phyloP scores from a whole-genome alignment of 2,113 vertebrate species.

The Ginglymostoma cirratum region DNA sequence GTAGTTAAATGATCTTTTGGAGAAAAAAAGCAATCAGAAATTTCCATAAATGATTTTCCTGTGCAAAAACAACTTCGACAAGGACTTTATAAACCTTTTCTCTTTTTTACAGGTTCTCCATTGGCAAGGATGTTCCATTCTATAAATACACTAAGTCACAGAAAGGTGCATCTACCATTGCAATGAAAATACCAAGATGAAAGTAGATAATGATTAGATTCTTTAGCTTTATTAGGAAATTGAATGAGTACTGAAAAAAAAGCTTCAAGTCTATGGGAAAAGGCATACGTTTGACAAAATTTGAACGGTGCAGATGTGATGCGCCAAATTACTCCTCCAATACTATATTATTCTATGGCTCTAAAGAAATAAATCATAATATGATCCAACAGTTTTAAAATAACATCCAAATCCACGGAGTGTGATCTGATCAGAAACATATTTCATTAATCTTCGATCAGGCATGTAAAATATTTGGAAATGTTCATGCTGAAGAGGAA shows the following conservation, averaged over 20 bases:
- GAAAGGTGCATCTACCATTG: background rate
- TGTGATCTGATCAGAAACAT: background rate
- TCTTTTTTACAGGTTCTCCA: background rate
- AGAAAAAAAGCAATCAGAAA: background rate
- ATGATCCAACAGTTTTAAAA: background rate
- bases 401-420: background rate
- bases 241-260: too few species aligned
- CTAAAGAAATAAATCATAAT: background rate
- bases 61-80: background rate
- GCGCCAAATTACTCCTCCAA: background rate
- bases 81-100: background rate
- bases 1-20: too few species aligned
- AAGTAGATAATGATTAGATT: background rate
- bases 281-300: background rate
- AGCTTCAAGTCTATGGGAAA: too few species aligned
- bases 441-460: background rate
- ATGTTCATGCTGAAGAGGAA: background rate
- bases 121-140: background rate
- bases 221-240: background rate
- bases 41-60: background rate
- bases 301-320: background rate
- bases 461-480: background rate
- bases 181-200: background rate
- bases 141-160: background rate
- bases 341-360: background rate